phyloP scores from a whole-genome alignment of 2,797 vertebrate species.

The Spea hammondii region DNA sequence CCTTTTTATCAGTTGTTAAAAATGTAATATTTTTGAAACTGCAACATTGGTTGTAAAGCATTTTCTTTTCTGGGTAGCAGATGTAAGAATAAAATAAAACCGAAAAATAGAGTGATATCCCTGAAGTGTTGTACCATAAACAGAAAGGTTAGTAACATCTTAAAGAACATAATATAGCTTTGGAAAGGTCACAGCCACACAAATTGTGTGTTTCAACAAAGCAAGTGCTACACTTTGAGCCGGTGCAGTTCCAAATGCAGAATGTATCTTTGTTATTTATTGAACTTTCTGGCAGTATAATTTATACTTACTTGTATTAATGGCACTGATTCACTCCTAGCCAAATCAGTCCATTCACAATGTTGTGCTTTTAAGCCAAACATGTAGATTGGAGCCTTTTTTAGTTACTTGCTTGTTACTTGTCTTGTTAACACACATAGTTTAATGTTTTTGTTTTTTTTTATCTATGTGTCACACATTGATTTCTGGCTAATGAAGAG shows the following conservation, averaged over 20 bases:
- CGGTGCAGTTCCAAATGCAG: constrained; percentile 25
- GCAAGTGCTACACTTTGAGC: constrained; percentile 1
- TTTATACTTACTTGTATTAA: constrained; percentile 41
- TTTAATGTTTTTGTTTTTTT: background rate
- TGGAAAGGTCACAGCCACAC: constrained; percentile 31
- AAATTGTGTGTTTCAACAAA: constrained; percentile 6
- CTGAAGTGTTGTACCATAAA: background rate
- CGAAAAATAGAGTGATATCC: background rate
- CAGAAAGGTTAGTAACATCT: constrained; percentile 18
- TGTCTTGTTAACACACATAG: constrained; percentile 3
- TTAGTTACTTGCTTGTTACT: background rate
- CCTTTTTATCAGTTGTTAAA: too few species aligned
- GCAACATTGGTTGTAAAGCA: background rate
- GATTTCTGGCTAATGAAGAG: constrained; percentile 9
- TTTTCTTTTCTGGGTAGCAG: background rate
- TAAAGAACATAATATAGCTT: background rate
- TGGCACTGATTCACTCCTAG: constrained; percentile 43
- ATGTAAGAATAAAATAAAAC: background rate
- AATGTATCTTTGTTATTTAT: constrained; percentile 39
- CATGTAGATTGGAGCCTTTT: background rate
- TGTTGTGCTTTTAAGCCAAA: constrained; percentile 24
- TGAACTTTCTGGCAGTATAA: constrained; percentile 46
- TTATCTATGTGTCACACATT: background rate
- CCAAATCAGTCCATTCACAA: constrained; percentile 33
- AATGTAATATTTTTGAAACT: too few species aligned